Evolutionary conservation across 1,140 invertebrate genomes (phyloP), one percentile per base, ranked within the genome.

Genomic region (Aphidius gifuensis): DNA sequence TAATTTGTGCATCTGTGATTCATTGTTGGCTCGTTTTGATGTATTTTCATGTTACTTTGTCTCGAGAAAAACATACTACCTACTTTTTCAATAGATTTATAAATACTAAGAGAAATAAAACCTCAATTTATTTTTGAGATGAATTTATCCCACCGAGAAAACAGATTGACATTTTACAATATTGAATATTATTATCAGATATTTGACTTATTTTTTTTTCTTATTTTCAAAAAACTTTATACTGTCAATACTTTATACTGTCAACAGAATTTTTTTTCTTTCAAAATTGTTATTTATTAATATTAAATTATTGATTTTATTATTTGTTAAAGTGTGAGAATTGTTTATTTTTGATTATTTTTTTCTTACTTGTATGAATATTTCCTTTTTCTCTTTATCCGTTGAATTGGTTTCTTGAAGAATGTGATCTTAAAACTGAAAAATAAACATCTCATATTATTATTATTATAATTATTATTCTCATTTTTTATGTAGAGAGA

Each of bases 1-100:
- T 61, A 66, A 54, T 66, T 66, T 39, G 56, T 49, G 43, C 60
- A 66, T 57, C 11, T 54, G 23, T 48, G 38, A 9, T 47, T 23
- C 43, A 32, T 23, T 39, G 44, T 60, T 39, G 32, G 48, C 39
- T 43, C 23, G 6, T n/a, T 47, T 45, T 50, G 3, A 8, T 50
- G 47, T 6, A 43, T 44, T 42, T 39, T 55, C 21, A 5, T 23
- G 6, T 54, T 9, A 16, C 16, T 64, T 9, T 5, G 16, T 39
- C n/a, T 9, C 23, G 40, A 44, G 42, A 38, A 5, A 23, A 46
- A 16, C 3, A n/a, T 42, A 21, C 53, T 7, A 55, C 9, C 51
- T 21, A 39, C 5, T 5, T 11, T 8, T 16, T 47, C 47, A 42
- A 21, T 60, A 4, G 38, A 42, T 54, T 54, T 11, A n/a, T 46